Percentiles rank a stretch among this genome's conserved stretches.
Conservation (phyloP, 2,113 vertebrate genomes). For the Dicerorhinus sumatrensis region DNA sequence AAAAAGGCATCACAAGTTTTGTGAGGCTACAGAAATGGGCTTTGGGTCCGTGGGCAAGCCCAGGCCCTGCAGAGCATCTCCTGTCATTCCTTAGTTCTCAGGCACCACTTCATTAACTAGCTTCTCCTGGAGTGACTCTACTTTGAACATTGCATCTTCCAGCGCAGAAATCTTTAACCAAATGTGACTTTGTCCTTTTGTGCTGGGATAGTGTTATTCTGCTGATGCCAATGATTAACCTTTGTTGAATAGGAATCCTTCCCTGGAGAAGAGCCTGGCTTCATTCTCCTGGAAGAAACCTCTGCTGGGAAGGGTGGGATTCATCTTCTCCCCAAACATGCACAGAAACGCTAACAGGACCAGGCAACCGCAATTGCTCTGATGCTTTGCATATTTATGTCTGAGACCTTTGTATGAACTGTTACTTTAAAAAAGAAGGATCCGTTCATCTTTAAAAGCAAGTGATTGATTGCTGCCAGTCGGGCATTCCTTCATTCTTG, state of each 20-base stretch:
- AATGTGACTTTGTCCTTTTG: conserved; percentile 75
- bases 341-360: conserved; percentile 78
- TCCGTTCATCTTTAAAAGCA: conserved; percentile 88
- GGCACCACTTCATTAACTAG: rapidly evolving
- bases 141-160: background rate
- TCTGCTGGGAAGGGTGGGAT: background rate
- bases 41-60: background rate
- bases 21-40: background rate
- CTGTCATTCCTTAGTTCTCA: rapidly evolving
- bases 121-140: background rate
- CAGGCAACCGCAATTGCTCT: conserved; percentile 80
- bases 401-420: conserved; percentile 86
- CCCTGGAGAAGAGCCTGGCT: background rate
- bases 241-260: conserved; percentile 74
- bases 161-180: conserved; percentile 61
- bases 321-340: conserved; percentile 50
- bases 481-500: conserved; percentile 92
- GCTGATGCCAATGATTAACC: conserved; percentile 83
- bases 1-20: rapidly evolving
- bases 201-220: conserved; percentile 78
- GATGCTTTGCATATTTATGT: conserved; percentile 87
- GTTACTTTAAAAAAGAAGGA: conserved; percentile 88
- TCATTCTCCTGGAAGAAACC: background rate
- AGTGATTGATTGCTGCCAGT: conserved; percentile 98
- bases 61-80: background rate